A percentile compares a stretch with the other conserved stretches of the same genome.
These are phyloP conservation scores for Copsychus sechellarum DNA, from an alignment of 2,113 vertebrate genomes.

Conservation along the genomic window DNA sequence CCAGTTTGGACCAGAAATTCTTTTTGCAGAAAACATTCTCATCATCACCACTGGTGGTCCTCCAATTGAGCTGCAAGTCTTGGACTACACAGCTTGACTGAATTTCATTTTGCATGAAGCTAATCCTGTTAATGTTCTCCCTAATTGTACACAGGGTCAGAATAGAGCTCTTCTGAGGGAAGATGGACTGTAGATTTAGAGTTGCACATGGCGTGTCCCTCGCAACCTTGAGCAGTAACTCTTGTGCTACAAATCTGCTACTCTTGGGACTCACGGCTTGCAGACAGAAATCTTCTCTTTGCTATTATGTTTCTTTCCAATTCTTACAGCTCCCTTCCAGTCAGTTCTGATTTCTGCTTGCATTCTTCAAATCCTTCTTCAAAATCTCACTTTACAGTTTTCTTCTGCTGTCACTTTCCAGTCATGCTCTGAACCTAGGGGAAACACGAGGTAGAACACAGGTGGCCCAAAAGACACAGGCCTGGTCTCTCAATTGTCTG, in stretches of 20 bases:
- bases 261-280: neutral
- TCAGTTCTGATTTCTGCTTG: neutral
- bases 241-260: neutral
- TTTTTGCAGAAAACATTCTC: neutral
- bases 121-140: neutral
- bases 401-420: neutral
- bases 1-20: neutral
- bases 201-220: neutral
- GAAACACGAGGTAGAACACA: neutral
- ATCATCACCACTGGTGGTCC: neutral
- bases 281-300: neutral
- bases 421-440: neutral
- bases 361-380: neutral
- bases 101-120: neutral
- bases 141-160: neutral
- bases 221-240: neutral
- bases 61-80: neutral
- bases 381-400: neutral
- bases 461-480: neutral
- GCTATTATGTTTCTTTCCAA: neutral
- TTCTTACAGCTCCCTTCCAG: neutral
- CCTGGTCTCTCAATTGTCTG: neutral
- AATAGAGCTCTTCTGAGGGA: neutral
- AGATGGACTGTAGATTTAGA: neutral
- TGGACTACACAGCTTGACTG: neutral